phyloP scores from a whole-genome alignment of 2,888 invertebrate species.

The Altica lythri region DNA sequence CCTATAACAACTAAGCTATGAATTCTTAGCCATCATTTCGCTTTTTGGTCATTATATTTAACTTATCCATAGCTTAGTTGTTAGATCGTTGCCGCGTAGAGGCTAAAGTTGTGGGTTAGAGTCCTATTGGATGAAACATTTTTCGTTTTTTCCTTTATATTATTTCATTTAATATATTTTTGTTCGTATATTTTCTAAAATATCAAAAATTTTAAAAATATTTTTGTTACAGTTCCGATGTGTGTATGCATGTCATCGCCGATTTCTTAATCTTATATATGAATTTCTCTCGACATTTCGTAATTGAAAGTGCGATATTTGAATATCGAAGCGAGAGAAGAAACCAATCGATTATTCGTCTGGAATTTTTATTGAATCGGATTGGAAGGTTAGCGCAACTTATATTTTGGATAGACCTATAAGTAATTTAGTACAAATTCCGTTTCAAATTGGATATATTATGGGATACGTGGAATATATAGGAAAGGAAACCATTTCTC shows the following conservation, averaged over 20 bases:
- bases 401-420: conserved; percentile 2
- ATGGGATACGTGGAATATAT: background rate
- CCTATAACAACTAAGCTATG: too few relatives aligned
- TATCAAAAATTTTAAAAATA: background rate
- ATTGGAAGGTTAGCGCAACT: conserved; percentile 16
- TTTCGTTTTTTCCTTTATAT: too few relatives aligned
- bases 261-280: conserved; percentile 40
- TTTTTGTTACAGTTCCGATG: background rate
- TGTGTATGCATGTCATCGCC: background rate
- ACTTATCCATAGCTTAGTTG: too few relatives aligned
- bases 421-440: conserved; percentile 10
- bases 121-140: too few relatives aligned
- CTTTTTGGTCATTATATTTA: too few relatives aligned
- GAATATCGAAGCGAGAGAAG: conserved; percentile 36
- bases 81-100: too few relatives aligned
- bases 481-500: background rate
- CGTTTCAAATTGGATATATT: background rate
- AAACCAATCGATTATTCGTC: conserved; percentile 33
- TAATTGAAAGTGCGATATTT: conserved; percentile 39
- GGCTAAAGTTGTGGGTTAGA: too few relatives aligned
- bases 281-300: conserved; percentile 37
- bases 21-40: too few relatives aligned
- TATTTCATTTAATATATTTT: too few relatives aligned
- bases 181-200: too few relatives aligned
- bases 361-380: conserved; percentile 39